Evolutionary conservation across 2,888 invertebrate genomes (phyloP).

Genomic region (Drosophila anomelani): DNA sequence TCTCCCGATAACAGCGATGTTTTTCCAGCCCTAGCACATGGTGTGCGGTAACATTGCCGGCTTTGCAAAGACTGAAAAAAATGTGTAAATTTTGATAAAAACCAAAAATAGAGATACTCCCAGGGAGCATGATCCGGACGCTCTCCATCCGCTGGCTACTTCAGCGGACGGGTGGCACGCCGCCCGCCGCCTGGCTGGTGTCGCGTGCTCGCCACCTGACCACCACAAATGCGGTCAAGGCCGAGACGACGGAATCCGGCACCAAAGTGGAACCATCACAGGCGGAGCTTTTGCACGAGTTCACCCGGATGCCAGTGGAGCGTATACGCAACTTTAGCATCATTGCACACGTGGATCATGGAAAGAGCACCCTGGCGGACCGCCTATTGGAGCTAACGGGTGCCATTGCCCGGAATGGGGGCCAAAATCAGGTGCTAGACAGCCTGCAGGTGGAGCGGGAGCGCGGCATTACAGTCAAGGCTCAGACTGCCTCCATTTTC

Average conservation of each 20-base stretch:
- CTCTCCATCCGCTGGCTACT: constrained; percentile 28
- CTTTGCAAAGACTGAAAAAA: constrained; percentile 17
- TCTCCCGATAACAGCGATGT: not conserved
- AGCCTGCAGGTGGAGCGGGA: constrained; percentile 95
- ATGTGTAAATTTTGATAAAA: constrained; percentile 22
- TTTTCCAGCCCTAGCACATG: constrained; percentile 13
- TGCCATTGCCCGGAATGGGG: constrained; percentile 88
- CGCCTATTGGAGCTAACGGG: constrained; percentile 97
- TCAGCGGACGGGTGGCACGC: not conserved
- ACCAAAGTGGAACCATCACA: constrained; percentile 23
- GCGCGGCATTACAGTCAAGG: constrained; percentile 99
- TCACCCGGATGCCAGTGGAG: constrained; percentile 76
- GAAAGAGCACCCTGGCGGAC: constrained; percentile 98
- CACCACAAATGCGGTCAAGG: constrained; percentile 35
- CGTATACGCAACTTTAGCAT: constrained; percentile 96
- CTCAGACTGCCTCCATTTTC: constrained; percentile 96
- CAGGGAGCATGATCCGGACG: constrained; percentile 8
- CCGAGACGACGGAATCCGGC: constrained; percentile 9
- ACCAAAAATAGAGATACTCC: not conserved
- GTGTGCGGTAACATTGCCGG: constrained; percentile 59
- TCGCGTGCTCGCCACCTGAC: constrained; percentile 8
- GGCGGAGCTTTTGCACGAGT: constrained; percentile 54
- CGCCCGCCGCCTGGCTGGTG: constrained; percentile 7
- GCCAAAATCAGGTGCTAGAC: constrained; percentile 90
- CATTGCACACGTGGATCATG: constrained; percentile 99